Evolutionary conservation across 2,888 invertebrate species (phyloP), one percentile per base, ranked within the genome.

Genomic region (Cephus pulcher): DNA sequence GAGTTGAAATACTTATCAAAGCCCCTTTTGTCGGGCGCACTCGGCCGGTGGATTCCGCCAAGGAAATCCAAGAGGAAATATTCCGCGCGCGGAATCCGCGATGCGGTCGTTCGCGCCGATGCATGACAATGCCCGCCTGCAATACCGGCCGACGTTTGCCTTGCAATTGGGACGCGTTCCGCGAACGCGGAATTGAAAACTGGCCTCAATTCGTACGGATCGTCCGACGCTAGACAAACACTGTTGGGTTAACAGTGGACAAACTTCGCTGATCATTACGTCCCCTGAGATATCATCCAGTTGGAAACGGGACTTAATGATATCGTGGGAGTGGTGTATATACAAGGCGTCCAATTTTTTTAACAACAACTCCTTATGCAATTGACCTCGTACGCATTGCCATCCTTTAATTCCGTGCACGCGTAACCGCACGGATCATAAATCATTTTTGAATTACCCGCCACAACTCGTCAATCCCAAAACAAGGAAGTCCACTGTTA

Each of bases 81-180:
- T 56, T 56, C 56, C 56, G 56, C 56, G 56, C 23, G 56, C 56
- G 23, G 56, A 56, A 56, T 56, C 56, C 23, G 56, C 56, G 23
- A 56, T 56, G 23, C 56, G 2, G 6, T 9, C 56, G 56, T 56
- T 56, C 56, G 23, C 56, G 56, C 9, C 74, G 71, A 40, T 71
- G 78, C 40, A 78, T 78, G 75, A 76, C 75, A 78, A 78, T 56
- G 69, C 35, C 69, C 40, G 75, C 78, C 77, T 80, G 82, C 78
- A 80, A 79, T 80, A 78, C 78, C 76, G 75, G 68, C 69, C 73
- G 74, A 73, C 74, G 78, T 82, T 83, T 79, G 76, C 77, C 78
- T 79, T 79, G 79, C 86, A 89, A 89, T 88, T 89, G 87, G 89
- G 89, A 84, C 89, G 84, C 85, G 87, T 90, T 90, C 90, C 84